Conservation (phyloP, 2,797 vertebrate genomes). For the Sardinella longiceps region DNA sequence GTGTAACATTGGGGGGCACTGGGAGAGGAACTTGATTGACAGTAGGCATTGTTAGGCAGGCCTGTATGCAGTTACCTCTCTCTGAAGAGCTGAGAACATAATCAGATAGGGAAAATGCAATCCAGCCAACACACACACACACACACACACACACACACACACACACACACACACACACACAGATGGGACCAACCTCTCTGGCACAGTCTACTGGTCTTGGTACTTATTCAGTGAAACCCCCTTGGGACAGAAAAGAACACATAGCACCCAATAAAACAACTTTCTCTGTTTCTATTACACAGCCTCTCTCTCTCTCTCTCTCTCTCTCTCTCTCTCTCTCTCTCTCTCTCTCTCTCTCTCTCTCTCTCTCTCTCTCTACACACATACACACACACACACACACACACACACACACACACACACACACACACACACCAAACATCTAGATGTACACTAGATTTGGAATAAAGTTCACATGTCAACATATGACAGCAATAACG, state of each 20-base stretch:
- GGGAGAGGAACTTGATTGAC: conserved; percentile 45
- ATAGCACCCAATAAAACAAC: neutral
- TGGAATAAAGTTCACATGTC: neutral
- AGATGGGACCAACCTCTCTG: conserved; percentile 20
- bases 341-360: neutral
- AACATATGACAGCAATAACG: neutral
- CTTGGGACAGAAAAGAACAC: conserved; percentile 10
- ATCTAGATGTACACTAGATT: neutral
- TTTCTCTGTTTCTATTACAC: neutral
- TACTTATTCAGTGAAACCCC: conserved; percentile 4
- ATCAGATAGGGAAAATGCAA: conserved; percentile 22
- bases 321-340: neutral
- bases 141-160: conserved; percentile 23
- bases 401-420: neutral
- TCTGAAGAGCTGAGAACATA: conserved; percentile 32
- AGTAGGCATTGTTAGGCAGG: conserved; percentile 37
- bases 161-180: conserved; percentile 13
- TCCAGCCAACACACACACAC: conserved; percentile 8
- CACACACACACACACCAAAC: neutral
- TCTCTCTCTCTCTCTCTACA: neutral
- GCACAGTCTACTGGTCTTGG: conserved; percentile 29
- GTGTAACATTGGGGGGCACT: neutral
- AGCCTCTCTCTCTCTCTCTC: neutral
- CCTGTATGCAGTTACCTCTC: neutral
- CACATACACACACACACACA: neutral